phyloP scores from a whole-genome alignment of 2,888 invertebrate genomes.

The Atrina japonica region DNA sequence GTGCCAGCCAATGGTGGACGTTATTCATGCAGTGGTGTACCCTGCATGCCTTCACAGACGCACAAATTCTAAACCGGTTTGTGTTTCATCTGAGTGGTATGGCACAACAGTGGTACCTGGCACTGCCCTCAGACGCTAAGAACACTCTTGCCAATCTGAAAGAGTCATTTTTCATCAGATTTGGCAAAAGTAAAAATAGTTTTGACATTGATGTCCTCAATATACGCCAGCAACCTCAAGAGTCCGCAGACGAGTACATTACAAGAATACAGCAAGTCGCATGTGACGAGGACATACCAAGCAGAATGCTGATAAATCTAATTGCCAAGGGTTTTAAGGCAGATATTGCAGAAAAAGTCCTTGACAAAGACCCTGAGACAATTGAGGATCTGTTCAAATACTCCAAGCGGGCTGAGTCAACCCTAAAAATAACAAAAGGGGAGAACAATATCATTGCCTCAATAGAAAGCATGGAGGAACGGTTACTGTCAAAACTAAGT shows the following conservation, averaged over 20 bases:
- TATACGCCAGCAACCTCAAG: background rate
- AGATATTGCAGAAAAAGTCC: background rate
- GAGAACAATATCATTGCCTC: too few species aligned
- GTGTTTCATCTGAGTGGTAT: too few species aligned
- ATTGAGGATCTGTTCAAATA: too few species aligned
- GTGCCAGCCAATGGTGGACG: background rate
- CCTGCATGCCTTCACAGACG: background rate
- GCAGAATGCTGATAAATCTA: background rate
- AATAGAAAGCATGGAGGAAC: too few species aligned
- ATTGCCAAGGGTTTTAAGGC: conserved; percentile 1
- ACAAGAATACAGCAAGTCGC: background rate
- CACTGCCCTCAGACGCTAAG: background rate
- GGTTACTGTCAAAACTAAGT: too few species aligned
- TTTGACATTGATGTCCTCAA: background rate
- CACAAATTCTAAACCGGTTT: too few species aligned
- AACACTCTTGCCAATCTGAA: background rate
- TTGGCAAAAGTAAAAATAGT: background rate
- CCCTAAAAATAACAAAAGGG: too few species aligned
- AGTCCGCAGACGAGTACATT: background rate
- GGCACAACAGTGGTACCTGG: background rate
- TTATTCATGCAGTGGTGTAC: conserved; percentile 1
- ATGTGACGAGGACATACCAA: background rate
- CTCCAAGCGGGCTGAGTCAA: too few species aligned
- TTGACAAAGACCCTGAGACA: background rate
- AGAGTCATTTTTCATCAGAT: background rate